These are phyloP conservation scores for Hipparchia semele DNA, from an alignment of 2,888 invertebrate genomes.

Conservation along the genomic window DNA sequence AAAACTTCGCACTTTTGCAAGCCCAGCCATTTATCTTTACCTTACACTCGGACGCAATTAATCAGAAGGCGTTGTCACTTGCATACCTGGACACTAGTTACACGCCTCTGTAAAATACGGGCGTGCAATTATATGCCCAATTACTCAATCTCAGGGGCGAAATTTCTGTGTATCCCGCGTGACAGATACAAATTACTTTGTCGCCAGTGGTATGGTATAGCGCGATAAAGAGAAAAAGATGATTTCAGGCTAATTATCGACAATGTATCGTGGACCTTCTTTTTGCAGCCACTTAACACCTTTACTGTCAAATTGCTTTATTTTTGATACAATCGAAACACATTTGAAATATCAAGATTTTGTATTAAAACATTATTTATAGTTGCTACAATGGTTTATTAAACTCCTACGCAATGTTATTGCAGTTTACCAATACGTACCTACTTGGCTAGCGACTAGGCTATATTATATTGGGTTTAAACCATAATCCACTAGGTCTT, in stretches of 20 bases:
- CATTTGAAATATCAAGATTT: conserved; percentile 37
- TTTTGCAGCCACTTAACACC: conserved; percentile 76
- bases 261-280: conserved; percentile 58
- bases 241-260: conserved; percentile 78
- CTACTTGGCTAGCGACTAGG: background rate
- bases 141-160: conserved; percentile 38
- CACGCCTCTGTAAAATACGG: conserved; percentile 44
- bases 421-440: background rate
- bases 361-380: background rate
- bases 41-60: conserved; percentile 75
- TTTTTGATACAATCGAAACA: conserved; percentile 48
- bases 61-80: conserved; percentile 78
- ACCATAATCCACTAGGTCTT: too few relatives aligned
- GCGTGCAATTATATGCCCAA: conserved; percentile 45
- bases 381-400: background rate
- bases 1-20: conserved; percentile 39
- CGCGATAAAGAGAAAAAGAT: conserved; percentile 76
- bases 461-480: too few relatives aligned
- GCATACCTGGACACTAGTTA: conserved; percentile 48
- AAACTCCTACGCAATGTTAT: background rate
- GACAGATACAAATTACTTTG: conserved; percentile 42
- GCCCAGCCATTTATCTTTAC: conserved; percentile 70
- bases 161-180: conserved; percentile 36
- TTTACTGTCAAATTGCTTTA: conserved; percentile 65
- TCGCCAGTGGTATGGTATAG: conserved; percentile 59